Base-by-base conservation (phyloP, 2,888 invertebrate species). In the Drosophila kuntzei region DNA sequence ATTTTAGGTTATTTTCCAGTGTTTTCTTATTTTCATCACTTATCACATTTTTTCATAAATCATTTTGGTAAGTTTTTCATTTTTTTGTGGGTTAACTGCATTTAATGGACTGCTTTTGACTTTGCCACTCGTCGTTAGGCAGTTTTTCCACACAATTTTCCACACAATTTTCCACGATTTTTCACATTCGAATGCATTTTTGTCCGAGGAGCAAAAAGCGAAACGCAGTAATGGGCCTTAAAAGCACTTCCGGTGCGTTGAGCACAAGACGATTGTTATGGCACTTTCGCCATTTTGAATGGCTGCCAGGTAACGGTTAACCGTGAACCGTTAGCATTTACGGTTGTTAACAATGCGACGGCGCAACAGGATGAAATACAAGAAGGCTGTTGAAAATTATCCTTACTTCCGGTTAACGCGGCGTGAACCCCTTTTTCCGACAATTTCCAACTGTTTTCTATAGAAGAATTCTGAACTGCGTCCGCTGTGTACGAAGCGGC, bases 341-440 rank as follows among this genome's bases (percentile, higher is more conserved):
- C 18, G 4, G 20, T n/a, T 12, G 27, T 25, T 43, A 46, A 50
- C 63, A 87, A 64, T 85, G 89, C 89, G 87, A 71, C 89, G 89
- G 85, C 85, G 85, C 89, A 87, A 79, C 89, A 79, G 89, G 82
- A 84, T 87, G 25, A 66, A 62, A 34, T 43, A 58, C 22, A 46
- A 43, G 59, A 61, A 20, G 20, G 32, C 39, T 73, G 49, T 57
- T 55, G 37, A 27, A 74, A 76, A 66, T 68, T 73, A 79, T 80
- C 71, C 85, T 85, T 89, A 87, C 88, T 89, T 86, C 83, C 89
- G 83, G 76, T 79, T 79, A 54, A 55, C 86, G 71, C 67, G 71
- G 29, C 65, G 55, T 55, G 57, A 61, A 55, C 53, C 58, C 51
- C 44, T 50, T 72, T 55, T 29, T 27, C 53, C 41, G 41, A 49